These are phyloP conservation scores for Triplophysa tibetana DNA, from an alignment of 2,113 vertebrate genomes.

Conservation along the genomic window DNA sequence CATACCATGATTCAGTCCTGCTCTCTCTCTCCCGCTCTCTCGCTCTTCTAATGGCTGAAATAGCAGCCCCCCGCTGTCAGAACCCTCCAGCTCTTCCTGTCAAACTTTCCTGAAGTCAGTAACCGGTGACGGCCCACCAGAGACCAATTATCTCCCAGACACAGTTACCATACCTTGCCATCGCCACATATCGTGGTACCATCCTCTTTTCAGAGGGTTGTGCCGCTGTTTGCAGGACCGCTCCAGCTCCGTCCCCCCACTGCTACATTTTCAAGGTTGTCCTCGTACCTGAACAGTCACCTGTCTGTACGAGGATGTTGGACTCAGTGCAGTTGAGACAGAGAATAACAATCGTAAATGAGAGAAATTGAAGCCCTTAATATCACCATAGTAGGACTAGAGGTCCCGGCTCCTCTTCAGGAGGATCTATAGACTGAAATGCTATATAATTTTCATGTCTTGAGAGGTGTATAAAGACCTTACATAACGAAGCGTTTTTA, in stretches of 20 bases:
- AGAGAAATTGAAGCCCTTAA: no score
- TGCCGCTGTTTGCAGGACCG: not conserved
- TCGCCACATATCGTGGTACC: not conserved
- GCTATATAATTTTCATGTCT: no score
- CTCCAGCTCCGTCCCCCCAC: not conserved
- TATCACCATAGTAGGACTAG: no score
- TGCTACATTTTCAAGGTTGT: not conserved
- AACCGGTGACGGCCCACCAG: slow-evolving; percentile 32
- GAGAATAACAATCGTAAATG: not conserved
- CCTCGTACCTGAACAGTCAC: not conserved
- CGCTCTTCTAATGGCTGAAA: slow-evolving; percentile 17
- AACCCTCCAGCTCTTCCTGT: slow-evolving; percentile 36
- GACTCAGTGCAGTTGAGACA: not conserved
- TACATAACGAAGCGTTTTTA: no score
- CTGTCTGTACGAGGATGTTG: not conserved
- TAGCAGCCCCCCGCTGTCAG: slow-evolving; percentile 9
- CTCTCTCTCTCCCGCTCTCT: slow-evolving; percentile 8
- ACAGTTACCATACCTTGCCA: slow-evolving; percentile 11
- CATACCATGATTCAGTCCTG: slow-evolving; percentile 21
- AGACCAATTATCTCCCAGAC: slow-evolving; percentile 48
- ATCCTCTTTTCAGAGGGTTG: not conserved
- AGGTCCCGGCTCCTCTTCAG: no score
- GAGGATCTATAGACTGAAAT: no score
- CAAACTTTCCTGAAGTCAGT: slow-evolving; percentile 35
- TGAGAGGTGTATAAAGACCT: no score